Conservation (phyloP, 1,140 invertebrate genomes). For the Drosophila serrata region DNA sequence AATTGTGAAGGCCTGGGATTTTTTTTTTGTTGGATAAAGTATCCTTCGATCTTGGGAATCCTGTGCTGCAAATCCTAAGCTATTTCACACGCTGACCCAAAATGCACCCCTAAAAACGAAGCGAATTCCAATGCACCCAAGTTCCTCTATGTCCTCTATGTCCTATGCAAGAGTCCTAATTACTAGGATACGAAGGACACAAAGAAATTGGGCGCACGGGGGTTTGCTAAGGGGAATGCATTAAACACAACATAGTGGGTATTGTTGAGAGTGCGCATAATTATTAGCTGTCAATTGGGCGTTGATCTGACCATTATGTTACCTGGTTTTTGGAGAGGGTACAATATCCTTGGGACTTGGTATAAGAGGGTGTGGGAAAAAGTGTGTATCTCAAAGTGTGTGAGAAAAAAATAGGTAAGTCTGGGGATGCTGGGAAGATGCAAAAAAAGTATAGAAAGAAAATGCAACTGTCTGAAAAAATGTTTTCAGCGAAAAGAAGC, state of each 20-base stretch:
- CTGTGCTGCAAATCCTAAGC: slow-evolving; percentile 43
- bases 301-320: slow-evolving; percentile 66
- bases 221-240: slow-evolving; percentile 16
- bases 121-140: slow-evolving; percentile 71
- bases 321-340: slow-evolving; percentile 37
- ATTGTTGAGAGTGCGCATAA: slow-evolving; percentile 53
- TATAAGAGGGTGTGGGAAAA: slow-evolving; percentile 28
- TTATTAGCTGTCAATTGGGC: slow-evolving; percentile 81
- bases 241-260: slow-evolving; percentile 2
- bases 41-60: slow-evolving; percentile 36
- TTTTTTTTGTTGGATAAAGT: slow-evolving; percentile 21
- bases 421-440: slow-evolving; percentile 19
- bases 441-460: slow-evolving; percentile 1
- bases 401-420: slow-evolving; percentile 40
- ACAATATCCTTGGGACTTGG: background rate
- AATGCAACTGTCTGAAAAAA: slow-evolving; percentile 16
- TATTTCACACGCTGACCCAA: slow-evolving; percentile 65
- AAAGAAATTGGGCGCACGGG: background rate
- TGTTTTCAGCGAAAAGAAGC: background rate
- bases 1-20: slow-evolving; percentile 48
- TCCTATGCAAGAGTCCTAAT: slow-evolving; percentile 62
- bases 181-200: background rate
- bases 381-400: slow-evolving; percentile 57
- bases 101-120: slow-evolving; percentile 61
- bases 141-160: slow-evolving; percentile 3